Conservation (phyloP, 2,113 vertebrate species). For the Canis aureus region DNA sequence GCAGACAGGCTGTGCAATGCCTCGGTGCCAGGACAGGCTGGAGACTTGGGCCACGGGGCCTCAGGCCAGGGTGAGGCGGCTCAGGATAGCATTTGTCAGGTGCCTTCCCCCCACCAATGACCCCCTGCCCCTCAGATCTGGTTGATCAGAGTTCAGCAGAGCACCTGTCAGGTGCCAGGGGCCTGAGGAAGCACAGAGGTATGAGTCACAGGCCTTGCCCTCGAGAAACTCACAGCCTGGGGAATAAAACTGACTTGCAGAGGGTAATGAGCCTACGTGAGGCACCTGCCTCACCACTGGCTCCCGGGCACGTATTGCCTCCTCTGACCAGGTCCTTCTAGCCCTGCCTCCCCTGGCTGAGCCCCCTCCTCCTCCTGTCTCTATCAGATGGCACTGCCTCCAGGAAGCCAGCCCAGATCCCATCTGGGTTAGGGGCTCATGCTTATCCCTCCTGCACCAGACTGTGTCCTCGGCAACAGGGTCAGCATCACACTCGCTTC, state of each 20-base stretch:
- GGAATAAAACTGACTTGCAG: neutral
- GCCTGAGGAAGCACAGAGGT: neutral
- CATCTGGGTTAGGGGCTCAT: neutral
- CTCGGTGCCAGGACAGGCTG: neutral
- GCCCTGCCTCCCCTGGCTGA: neutral
- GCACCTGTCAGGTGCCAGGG: neutral
- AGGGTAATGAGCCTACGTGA: fast-evolving
- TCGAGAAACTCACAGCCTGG: neutral
- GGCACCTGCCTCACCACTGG: neutral
- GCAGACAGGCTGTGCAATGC: neutral
- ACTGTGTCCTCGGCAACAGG: neutral
- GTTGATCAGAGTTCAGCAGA: neutral
- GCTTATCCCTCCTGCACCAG: neutral
- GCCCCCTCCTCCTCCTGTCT: neutral
- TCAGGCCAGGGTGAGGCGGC: fast-evolving
- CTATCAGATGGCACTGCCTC: neutral
- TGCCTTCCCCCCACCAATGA: too few relatives aligned
- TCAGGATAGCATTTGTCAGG: neutral
- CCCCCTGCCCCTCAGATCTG: neutral
- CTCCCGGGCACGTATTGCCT: neutral
- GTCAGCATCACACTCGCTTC: neutral
- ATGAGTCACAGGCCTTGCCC: neutral
- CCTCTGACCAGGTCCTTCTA: neutral
- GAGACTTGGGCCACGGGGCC: neutral
- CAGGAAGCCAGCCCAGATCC: neutral